Base-by-base conservation (phyloP, 1,140 invertebrate genomes). In the Sycophila sp. region DNA sequence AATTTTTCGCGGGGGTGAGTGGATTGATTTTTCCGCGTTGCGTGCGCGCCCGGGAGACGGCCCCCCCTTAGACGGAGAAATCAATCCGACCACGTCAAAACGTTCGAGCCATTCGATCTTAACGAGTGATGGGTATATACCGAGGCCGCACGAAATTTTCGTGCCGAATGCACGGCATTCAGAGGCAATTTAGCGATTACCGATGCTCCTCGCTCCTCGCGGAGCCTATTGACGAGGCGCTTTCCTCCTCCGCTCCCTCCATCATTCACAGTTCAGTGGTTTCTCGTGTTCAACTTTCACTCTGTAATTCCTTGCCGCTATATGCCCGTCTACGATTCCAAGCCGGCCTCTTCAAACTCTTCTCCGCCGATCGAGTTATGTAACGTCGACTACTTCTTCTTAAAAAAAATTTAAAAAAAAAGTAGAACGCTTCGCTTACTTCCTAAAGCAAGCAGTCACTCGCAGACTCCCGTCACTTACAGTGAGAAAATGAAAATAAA, bases 111-210 rank as follows among this genome's bases (percentile, higher is more conserved):
- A 19, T 47, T 49, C 45, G 42, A 49, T 63, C 34, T 49, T 65
- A 65, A 65, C 63, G 49, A 65, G 63, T 28, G 60, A 32, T 45
- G 55, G 8, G n/a, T 28, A 24, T 28, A 24, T 6, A 56, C 32
- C 34, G n/a, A 2, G n/a, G 24, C 30, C 4, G 51, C 40, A 59
- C 24, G 40, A 68, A 59, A 69, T 30, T 69, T 60, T 40, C 67
- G 22, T 42, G 45, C 45, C 28, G 30, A 58, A 5, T 51, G 17
- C 36, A 32, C 19, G 22, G 47, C 58, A 79, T 80, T 79, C 76
- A 75, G 69, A 75, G 69, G 73, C 73, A 79, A 77, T 81, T 77
- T 76, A 75, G 66, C 74, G 73, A 79, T 80, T 81, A 78, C 77
- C 76, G 72, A 74, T 76, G 73, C 64, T 73, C 70, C 69, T 34